These are phyloP conservation scores for Sesia bembeciformis DNA, from an alignment of 2,888 invertebrate genomes.

Conservation along the genomic window DNA sequence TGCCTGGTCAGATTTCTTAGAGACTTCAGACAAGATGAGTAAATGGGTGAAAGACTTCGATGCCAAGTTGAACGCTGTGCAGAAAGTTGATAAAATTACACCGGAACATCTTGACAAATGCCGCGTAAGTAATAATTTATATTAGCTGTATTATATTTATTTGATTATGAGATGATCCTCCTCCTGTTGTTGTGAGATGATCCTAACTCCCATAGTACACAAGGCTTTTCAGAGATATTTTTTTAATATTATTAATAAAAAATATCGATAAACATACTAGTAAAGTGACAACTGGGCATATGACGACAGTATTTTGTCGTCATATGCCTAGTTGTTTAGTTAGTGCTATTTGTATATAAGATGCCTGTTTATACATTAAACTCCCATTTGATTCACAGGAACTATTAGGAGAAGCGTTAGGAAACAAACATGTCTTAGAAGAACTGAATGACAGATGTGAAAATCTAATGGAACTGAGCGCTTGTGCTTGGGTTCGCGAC, in stretches of 20 bases:
- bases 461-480: constrained; percentile 88
- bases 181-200: too few species aligned
- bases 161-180: background rate
- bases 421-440: constrained; percentile 85
- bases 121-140: constrained; percentile 66
- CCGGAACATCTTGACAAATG: constrained; percentile 85
- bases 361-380: background rate
- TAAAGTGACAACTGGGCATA: too few species aligned
- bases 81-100: constrained; percentile 82
- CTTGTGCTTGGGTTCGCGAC: constrained; percentile 88
- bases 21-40: constrained; percentile 81
- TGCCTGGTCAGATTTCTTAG: constrained; percentile 87
- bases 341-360: background rate
- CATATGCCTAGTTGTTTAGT: background rate
- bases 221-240: too few species aligned
- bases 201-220: too few species aligned
- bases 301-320: background rate
- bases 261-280: too few species aligned
- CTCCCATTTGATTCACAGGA: constrained; percentile 48
- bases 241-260: too few species aligned
- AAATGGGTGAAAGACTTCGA: constrained; percentile 83
- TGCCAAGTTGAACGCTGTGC: constrained; percentile 77
- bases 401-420: constrained; percentile 83
- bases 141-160: background rate
- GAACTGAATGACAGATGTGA: constrained; percentile 91